phyloP scores from a whole-genome alignment of 2,888 invertebrate species.

The Tetanocera ferruginea region DNA sequence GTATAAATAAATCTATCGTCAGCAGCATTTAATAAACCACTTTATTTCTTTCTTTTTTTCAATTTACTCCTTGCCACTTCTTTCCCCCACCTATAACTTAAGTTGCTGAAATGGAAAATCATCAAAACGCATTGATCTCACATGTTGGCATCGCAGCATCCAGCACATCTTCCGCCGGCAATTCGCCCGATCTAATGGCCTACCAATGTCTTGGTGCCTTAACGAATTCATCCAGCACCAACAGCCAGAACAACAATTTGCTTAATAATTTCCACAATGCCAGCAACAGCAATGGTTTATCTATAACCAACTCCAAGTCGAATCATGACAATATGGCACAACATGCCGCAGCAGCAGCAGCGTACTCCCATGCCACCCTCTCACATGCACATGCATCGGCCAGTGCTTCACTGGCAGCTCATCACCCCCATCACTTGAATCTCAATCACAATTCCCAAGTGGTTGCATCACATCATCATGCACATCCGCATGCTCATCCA shows the following conservation, averaged over 20 bases:
- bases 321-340: conserved; percentile 42
- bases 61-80: conserved; percentile 15
- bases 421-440: conserved; percentile 46
- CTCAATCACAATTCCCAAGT: conserved; percentile 42
- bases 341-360: conserved; percentile 11
- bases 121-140: conserved; percentile 53
- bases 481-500: conserved; percentile 39
- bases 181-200: conserved; percentile 62
- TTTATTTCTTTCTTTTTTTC: background rate
- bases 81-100: background rate
- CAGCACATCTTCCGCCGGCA: conserved; percentile 62
- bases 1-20: conserved; percentile 31
- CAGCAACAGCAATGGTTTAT: conserved; percentile 42
- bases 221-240: conserved; percentile 41
- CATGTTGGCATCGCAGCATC: conserved; percentile 50
- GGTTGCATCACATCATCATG: background rate
- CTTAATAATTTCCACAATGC: conserved; percentile 34
- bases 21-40: conserved; percentile 30
- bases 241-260: conserved; percentile 43
- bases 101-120: conserved; percentile 56
- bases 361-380: conserved; percentile 31
- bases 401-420: conserved; percentile 37
- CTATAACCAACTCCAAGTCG: conserved; percentile 27
- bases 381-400: conserved; percentile 40
- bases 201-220: conserved; percentile 54